Base-by-base conservation (phyloP, 2,888 invertebrate species). In the Lithophane ornitopus region DNA sequence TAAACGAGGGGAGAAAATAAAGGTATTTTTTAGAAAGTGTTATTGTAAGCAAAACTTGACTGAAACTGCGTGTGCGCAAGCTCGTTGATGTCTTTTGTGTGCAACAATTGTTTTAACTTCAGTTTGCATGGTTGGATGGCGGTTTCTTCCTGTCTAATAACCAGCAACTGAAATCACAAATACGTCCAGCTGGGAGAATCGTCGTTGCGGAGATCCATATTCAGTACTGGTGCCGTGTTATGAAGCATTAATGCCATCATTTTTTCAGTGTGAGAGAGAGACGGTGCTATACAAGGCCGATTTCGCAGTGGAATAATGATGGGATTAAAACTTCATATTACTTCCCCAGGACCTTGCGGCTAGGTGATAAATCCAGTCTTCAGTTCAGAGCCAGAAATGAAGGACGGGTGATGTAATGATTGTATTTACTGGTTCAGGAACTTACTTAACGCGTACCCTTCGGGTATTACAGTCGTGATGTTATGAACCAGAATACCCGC, bases 71-170 rank as follows among this genome's bases (percentile, higher is more conserved):
- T 89, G 68, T 44, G 90, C 92, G 92, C 90, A 81, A 82, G 81
- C 85, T 83, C 92, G 93, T 93, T 92, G 91, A 93, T 90, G 91
- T 93, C 93, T 92, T 89, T 91, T 91, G 89, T 91, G 90, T 85
- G 86, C 2, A 72, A 61, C 3, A 67, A 19, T 52, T 19, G 19
- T 34, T 34, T n/a, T 52, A 19, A 34, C 7, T n/a, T 49, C 16
- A 52, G n/a, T 67, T n/a, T 34, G n/a, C 7, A n/a, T 3, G 16
- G n/a, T 54, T 54, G 16, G 9, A 9, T n/a, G 4, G 3, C 12
- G 16, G 11, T 11, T 22, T 67, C 6, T n/a, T 34, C 34, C 34
- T 66, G 19, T 22, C 19, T 19, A 11, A 28, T 28, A 28, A 8
- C 2, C 22, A 34, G 16, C 3, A 6, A 19, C 0, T 67, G 3